Evolutionary conservation across 1,140 invertebrate species (phyloP).

Genomic region (Drosophila kurseongensis): DNA sequence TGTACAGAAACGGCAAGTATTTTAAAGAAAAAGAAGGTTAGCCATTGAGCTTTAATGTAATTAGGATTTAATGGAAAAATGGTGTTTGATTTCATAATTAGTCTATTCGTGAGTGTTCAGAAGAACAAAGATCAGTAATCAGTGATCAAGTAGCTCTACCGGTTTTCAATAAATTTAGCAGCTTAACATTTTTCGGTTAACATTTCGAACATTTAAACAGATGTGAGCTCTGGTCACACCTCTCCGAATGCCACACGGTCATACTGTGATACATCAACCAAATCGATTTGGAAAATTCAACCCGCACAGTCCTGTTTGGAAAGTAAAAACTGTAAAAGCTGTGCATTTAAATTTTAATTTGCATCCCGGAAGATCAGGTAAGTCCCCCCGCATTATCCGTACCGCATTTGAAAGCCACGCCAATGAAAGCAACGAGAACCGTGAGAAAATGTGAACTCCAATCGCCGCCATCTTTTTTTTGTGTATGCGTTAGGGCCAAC

Average conservation of each 20-base stretch:
- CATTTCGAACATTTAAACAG: background rate
- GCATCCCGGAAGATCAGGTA: slow-evolving; percentile 8
- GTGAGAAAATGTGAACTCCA: slow-evolving; percentile 33
- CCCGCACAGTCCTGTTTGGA: no score
- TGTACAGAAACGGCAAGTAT: no score
- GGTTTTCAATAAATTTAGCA: no score
- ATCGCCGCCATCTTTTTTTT: slow-evolving; percentile 71
- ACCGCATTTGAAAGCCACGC: slow-evolving; percentile 28
- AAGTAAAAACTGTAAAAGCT: background rate
- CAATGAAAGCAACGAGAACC: slow-evolving; percentile 16
- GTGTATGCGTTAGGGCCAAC: slow-evolving; percentile 45
- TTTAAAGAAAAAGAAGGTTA: no score
- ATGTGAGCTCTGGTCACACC: background rate
- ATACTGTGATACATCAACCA: background rate
- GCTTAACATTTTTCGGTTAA: background rate
- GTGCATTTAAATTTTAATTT: slow-evolving; percentile 2
- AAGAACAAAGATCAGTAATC: no score
- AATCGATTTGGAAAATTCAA: slow-evolving; percentile 5
- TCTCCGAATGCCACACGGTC: background rate
- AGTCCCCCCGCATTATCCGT: slow-evolving; percentile 17
- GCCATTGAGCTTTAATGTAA: no score
- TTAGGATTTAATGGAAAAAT: no score
- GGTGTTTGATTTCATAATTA: no score
- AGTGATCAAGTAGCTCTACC: no score
- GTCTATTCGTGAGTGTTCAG: no score